A percentile compares a stretch with the other conserved stretches of the same genome.
These are phyloP conservation scores for Pissodes strobi DNA, from an alignment of 1,140 invertebrate species.

Conservation along the genomic window DNA sequence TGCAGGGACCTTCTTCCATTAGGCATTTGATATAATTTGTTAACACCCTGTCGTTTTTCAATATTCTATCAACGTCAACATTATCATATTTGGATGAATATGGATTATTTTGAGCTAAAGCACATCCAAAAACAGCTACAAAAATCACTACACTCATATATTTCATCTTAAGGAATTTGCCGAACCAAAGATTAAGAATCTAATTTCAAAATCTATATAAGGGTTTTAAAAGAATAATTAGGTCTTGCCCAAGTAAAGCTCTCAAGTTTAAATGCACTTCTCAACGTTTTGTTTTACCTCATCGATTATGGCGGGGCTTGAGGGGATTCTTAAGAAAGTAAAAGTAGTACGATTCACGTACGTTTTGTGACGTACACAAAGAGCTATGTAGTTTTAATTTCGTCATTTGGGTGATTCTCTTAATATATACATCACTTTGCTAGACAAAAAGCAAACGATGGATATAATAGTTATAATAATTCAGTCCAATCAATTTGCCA, in stretches of 20 bases:
- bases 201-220: neutral
- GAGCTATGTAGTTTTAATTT: too few species aligned
- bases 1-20: constrained; percentile 71
- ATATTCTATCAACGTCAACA: constrained; percentile 66
- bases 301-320: constrained; percentile 1
- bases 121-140: constrained; percentile 14
- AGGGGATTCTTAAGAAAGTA: constrained; percentile 28
- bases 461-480: too few species aligned
- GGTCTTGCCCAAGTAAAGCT: too few species aligned
- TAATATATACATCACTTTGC: too few species aligned
- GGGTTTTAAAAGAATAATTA: too few species aligned
- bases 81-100: constrained; percentile 67
- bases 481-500: too few species aligned
- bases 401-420: too few species aligned
- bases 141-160: constrained; percentile 14
- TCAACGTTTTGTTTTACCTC: constrained; percentile 13
- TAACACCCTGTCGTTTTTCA: constrained; percentile 66
- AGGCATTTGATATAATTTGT: constrained; percentile 69
- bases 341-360: constrained; percentile 20
- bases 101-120: constrained; percentile 10
- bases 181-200: neutral
- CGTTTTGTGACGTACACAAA: constrained; percentile 7
- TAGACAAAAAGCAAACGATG: too few species aligned
- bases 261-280: neutral
- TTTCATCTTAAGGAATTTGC: neutral